phyloP scores from a whole-genome alignment of 2,113 vertebrate species.

The Hystrix brachyura region DNA sequence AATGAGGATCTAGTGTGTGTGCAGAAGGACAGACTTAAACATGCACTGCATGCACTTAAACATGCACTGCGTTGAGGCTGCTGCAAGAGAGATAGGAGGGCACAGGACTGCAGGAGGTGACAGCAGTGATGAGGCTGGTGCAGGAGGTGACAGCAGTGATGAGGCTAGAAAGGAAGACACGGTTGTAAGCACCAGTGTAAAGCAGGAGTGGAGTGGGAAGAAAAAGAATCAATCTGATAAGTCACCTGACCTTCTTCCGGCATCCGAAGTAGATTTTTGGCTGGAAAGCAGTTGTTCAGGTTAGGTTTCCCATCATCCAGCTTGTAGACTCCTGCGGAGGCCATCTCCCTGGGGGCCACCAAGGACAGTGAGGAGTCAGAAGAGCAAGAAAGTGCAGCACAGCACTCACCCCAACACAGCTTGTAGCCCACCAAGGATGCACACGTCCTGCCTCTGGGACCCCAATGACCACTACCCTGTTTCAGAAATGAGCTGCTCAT shows the following conservation, averaged over 20 bases:
- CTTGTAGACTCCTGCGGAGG: constrained; percentile 79
- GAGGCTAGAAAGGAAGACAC: not conserved
- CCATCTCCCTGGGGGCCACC: constrained; percentile 75
- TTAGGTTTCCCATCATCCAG: constrained; percentile 82
- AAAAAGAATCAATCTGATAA: not conserved
- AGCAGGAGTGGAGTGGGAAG: not conserved
- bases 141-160: not conserved
- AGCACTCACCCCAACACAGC: not conserved
- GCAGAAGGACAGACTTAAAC: not conserved
- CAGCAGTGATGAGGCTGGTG: not conserved
- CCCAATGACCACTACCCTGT: not conserved
- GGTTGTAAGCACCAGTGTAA: not conserved
- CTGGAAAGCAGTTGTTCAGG: constrained; percentile 88
- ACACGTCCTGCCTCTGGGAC: not conserved
- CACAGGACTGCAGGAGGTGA: no score
- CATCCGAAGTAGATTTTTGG: constrained; percentile 81
- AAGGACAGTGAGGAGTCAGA: constrained; percentile 58
- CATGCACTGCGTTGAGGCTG: not conserved
- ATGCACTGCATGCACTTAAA: not conserved
- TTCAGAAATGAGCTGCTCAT: constrained; percentile 37
- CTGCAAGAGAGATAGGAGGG: not conserved
- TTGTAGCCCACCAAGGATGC: not conserved
- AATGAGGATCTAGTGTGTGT: not conserved
- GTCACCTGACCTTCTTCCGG: constrained; percentile 85
- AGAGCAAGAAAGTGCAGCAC: not conserved